These are phyloP conservation scores for Clarias gariepinus DNA, from an alignment of 2,113 vertebrate genomes.

Conservation along the genomic window DNA sequence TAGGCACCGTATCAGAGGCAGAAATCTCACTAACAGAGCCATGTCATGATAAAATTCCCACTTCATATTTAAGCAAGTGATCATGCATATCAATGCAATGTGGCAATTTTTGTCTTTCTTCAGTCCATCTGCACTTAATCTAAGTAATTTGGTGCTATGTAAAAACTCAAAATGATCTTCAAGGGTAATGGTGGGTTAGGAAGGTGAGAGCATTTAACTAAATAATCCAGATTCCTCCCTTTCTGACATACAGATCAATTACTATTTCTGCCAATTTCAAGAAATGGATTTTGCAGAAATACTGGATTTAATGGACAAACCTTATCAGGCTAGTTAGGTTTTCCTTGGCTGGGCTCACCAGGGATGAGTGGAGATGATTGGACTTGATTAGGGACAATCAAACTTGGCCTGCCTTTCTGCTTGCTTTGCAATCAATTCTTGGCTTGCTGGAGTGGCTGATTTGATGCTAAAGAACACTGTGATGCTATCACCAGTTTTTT, in stretches of 20 bases:
- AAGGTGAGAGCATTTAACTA: not conserved
- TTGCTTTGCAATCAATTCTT: constrained; percentile 55
- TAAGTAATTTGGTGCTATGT: not conserved
- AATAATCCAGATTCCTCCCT: not conserved
- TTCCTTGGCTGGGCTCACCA: constrained; percentile 26
- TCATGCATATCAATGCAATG: not conserved
- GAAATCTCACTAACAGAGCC: not conserved
- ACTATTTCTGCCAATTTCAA: not conserved
- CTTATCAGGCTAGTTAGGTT: constrained; percentile 42
- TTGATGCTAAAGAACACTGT: constrained; percentile 32
- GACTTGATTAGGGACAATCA: constrained; percentile 57
- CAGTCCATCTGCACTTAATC: not conserved
- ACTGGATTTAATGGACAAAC: constrained; percentile 36
- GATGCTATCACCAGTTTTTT: constrained; percentile 38
- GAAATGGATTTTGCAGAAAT: constrained; percentile 44
- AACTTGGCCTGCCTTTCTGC: constrained; percentile 40
- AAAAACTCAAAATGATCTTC: constrained; percentile 4
- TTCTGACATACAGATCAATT: constrained; percentile 12
- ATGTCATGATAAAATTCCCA: not conserved
- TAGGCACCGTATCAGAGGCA: not conserved
- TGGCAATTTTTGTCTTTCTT: not conserved
- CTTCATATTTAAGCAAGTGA: not conserved
- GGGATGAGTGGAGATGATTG: constrained; percentile 50
- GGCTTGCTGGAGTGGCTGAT: constrained; percentile 42
- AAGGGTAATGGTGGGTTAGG: not conserved